Evolutionary conservation across 2,113 vertebrate species (phyloP), one percentile per base, ranked within the genome.

Genomic region (Eulacestoma nigropectus): DNA sequence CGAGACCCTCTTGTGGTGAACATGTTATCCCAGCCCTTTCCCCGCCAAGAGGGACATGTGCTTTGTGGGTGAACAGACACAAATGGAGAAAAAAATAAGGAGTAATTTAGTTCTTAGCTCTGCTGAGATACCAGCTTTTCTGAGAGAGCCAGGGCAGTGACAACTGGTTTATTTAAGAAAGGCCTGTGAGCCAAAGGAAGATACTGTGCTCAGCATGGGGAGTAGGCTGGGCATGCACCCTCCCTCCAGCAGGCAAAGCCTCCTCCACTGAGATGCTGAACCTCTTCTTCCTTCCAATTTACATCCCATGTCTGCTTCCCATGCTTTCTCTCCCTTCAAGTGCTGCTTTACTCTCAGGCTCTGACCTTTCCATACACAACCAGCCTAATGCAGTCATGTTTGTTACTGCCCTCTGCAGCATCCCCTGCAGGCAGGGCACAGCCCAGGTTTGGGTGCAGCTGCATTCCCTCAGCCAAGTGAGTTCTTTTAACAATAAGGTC

Each of bases 311-410:
- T 16, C 13, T 0, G 0, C 53, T 72, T 72, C 42, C 62, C 18
- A 6, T n/a, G 33, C 17, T 62, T 79, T 47, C 37, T 82, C 29
- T 79, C 17, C 44, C 56, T 77, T 47, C 41, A 17, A 1, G 1
- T 5, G 4, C 1, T 5, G 26, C 68, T 85, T 55, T 39, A 14
- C 16, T 16, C 46, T 44, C 33, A 44, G 21, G 33, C 30, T 63
- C 47, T 2, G 14, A 49, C 0, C 1, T 11, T 62, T 57, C 23
- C 65, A 67, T 23, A 15, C 0, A 0, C 33, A n/a, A 19, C 17
- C 39, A 29, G 53, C 39, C 47, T 17, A 27, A 27, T 0, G 18
- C 64, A 16, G n/a, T 13, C 6, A 0, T 4, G 56, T 5, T 18
- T 21, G 35, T 49, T 47, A 20, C 12, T 26, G 22, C 10, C 7